Conservation (phyloP, 64 coral and sea anemone genomes). For the Stichodactyla helianthus region DNA sequence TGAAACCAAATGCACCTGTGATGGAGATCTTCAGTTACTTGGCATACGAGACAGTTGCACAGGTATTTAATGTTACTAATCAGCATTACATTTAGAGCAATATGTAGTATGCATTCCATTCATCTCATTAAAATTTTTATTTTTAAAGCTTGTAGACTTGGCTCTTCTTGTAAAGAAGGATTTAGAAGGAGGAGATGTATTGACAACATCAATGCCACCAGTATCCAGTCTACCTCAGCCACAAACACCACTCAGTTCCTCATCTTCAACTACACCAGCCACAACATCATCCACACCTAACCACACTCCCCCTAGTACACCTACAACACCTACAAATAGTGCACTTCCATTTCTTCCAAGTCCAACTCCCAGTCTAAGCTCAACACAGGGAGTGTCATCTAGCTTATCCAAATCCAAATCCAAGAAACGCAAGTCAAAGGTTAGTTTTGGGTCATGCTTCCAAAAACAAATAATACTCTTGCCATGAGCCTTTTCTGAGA, state of each 20-base stretch:
- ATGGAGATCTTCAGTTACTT: slow-evolving; percentile 97
- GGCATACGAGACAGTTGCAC: slow-evolving; percentile 95
- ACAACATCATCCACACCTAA: slow-evolving; percentile 77
- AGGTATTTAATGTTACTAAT: slow-evolving; percentile 38
- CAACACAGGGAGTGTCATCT: slow-evolving; percentile 31
- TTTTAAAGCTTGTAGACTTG: slow-evolving; percentile 76
- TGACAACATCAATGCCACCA: slow-evolving; percentile 86
- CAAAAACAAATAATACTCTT: too few relatives aligned
- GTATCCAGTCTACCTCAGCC: slow-evolving; percentile 62
- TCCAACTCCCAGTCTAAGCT: slow-evolving; percentile 48
- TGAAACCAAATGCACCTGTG: slow-evolving; percentile 95
- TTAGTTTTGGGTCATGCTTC: neutral
- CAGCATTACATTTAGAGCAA: neutral
- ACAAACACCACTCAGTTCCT: slow-evolving; percentile 55
- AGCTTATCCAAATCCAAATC: slow-evolving; percentile 61
- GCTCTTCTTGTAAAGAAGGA: slow-evolving; percentile 94
- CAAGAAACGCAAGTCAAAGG: slow-evolving; percentile 95
- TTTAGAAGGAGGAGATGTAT: slow-evolving; percentile 59
- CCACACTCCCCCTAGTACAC: slow-evolving; percentile 94
- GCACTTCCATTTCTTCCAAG: slow-evolving; percentile 37
- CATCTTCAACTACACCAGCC: slow-evolving; percentile 28
- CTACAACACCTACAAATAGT: slow-evolving; percentile 77
- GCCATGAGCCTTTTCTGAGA: too few relatives aligned
- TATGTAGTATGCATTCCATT: too few relatives aligned
- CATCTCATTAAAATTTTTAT: neutral